phyloP scores from a whole-genome alignment of 1,140 invertebrate genomes.

The Meloidogyne exigua region DNA sequence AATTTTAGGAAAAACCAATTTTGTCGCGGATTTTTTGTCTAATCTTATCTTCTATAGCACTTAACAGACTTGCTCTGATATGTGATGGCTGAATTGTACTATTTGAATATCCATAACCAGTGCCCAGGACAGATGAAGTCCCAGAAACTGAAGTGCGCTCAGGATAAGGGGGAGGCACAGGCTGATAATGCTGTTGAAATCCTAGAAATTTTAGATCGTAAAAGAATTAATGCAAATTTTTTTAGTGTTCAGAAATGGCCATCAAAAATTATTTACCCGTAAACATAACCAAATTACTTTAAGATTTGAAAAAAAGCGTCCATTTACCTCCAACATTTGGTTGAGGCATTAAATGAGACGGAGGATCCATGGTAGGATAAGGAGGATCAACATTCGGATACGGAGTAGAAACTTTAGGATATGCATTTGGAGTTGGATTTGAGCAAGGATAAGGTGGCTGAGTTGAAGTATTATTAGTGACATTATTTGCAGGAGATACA shows the following conservation, averaged over 20 bases:
- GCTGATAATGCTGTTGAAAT: conserved; percentile 12
- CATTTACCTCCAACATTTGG: conserved; percentile 11
- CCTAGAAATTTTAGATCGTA: not conserved
- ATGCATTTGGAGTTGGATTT: conserved; percentile 53
- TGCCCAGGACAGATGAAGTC: conserved; percentile 11
- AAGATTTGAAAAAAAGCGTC: too few relatives aligned
- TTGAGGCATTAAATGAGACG: conserved; percentile 30
- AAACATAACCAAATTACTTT: not conserved
- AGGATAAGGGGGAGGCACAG: conserved; percentile 41
- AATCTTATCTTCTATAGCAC: conserved; percentile 90
- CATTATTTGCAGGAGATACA: conserved; percentile 14
- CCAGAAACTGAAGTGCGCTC: conserved; percentile 36
- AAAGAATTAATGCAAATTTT: too few relatives aligned
- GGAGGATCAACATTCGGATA: conserved; percentile 51
- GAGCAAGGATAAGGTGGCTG: conserved; percentile 62
- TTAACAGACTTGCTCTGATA: conserved; percentile 84
- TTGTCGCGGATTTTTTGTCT: conserved; percentile 81
- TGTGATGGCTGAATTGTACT: conserved; percentile 87
- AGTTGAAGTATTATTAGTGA: conserved; percentile 51
- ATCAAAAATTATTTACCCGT: too few relatives aligned
- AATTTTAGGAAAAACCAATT: conserved; percentile 70
- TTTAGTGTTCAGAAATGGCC: too few relatives aligned
- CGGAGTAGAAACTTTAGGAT: conserved; percentile 47
- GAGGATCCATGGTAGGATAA: conserved; percentile 28
- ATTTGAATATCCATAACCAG: conserved; percentile 11